phyloP scores from a whole-genome alignment of 2,113 vertebrate species.

The Oncorhynchus tshawytscha region DNA sequence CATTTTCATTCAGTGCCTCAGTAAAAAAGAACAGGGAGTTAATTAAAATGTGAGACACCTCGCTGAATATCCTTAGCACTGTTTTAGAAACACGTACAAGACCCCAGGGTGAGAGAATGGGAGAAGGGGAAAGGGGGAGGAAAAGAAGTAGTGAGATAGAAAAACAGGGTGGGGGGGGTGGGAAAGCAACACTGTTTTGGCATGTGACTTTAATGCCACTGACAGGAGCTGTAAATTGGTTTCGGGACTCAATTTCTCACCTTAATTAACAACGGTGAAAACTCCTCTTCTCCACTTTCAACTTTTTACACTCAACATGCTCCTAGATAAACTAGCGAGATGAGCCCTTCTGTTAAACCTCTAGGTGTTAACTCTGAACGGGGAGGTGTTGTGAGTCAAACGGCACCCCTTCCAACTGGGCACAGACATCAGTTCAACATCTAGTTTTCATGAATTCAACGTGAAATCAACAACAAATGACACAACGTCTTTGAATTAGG shows the following conservation, averaged over 20 bases:
- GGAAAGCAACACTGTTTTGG: conserved; percentile 48
- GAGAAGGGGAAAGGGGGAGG: conserved; percentile 23
- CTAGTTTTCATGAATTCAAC: too few species aligned
- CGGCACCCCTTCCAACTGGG: not conserved
- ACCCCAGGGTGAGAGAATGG: conserved; percentile 34
- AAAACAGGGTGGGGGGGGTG: not conserved
- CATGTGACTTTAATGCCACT: conserved; percentile 43
- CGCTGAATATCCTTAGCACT: conserved; percentile 59
- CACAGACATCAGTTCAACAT: too few species aligned
- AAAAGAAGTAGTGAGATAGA: conserved; percentile 3
- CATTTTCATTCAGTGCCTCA: conserved; percentile 9
- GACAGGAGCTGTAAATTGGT: conserved; percentile 72
- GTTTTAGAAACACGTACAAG: conserved; percentile 43
- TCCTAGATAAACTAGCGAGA: conserved; percentile 15
- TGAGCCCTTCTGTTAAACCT: conserved; percentile 44
- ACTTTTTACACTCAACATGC: conserved; percentile 38
- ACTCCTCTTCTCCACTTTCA: conserved; percentile 35
- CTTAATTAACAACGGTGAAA: conserved; percentile 66
- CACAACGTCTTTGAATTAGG: too few species aligned
- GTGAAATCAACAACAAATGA: too few species aligned
- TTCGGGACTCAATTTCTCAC: conserved; percentile 74
- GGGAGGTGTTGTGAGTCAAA: conserved; percentile 7
- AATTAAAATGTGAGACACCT: conserved; percentile 56
- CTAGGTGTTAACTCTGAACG: conserved; percentile 16
- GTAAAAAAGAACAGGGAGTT: conserved; percentile 42